Conservation (phyloP, 2,888 invertebrate species). For the Macrosiphum euphorbiae region DNA sequence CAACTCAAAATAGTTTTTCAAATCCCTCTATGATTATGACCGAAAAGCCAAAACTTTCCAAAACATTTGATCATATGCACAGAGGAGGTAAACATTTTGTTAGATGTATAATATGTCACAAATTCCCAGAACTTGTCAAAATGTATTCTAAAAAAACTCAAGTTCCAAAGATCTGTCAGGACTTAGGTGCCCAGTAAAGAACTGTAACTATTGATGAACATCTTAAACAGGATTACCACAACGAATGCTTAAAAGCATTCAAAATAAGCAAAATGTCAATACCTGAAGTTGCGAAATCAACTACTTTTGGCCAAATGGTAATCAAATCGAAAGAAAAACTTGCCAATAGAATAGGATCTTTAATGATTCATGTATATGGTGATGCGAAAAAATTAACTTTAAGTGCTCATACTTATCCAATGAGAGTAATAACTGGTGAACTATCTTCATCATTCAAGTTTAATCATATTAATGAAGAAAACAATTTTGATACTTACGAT, state of each 20-base stretch:
- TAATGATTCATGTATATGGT: neutral
- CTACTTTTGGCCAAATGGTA: neutral
- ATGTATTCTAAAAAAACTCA: neutral
- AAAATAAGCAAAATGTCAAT: neutral
- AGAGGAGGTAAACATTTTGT: no score
- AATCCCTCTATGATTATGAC: no score
- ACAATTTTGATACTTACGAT: neutral
- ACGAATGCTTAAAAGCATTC: neutral
- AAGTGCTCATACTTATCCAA: slow-evolving; percentile 26
- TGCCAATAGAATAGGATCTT: slow-evolving; percentile 26
- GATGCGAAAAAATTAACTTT: slow-evolving; percentile 33
- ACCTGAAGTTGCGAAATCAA: neutral
- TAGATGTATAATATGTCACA: no score
- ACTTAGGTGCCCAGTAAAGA: neutral
- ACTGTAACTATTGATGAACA: neutral
- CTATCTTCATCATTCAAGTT: neutral
- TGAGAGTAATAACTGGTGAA: slow-evolving; percentile 24
- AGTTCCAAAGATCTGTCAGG: neutral
- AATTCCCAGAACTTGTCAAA: neutral
- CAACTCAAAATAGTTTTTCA: no score
- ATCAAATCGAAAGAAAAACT: neutral
- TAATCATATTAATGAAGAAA: neutral
- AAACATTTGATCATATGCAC: no score
- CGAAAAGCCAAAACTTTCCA: no score
- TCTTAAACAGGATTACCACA: neutral